A percentile compares a stretch with the other conserved stretches of the same genome.
phyloP scores from a whole-genome alignment of 2,113 vertebrate species.

The Pithys albifrons region DNA sequence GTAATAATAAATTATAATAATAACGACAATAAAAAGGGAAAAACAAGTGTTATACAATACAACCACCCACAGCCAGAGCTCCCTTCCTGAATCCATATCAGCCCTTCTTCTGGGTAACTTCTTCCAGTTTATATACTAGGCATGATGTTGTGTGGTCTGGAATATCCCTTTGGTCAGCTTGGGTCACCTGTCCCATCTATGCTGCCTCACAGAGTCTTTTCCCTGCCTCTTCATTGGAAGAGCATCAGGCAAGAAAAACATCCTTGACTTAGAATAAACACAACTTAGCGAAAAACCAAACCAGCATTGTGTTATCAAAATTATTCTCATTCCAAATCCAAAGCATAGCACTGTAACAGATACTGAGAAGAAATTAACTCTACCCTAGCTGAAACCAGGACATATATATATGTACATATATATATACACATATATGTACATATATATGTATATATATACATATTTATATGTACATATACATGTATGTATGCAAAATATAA shows the following conservation, averaged over 20 bases:
- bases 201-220: background rate
- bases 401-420: too few relatives aligned
- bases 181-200: background rate
- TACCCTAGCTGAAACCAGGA: background rate
- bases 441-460: too few relatives aligned
- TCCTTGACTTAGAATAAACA: background rate
- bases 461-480: too few relatives aligned
- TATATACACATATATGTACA: background rate
- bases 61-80: background rate
- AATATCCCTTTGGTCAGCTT: background rate
- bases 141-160: background rate
- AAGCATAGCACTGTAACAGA: background rate
- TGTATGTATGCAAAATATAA: background rate
- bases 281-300: background rate
- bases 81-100: accelerated
- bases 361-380: background rate
- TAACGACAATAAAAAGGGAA: background rate
- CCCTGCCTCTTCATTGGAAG: background rate
- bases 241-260: background rate
- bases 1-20: background rate
- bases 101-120: background rate
- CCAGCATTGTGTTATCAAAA: background rate
- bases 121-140: background rate
- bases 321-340: background rate
- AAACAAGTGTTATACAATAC: background rate